Conservation (phyloP, 2,113 vertebrate species). For the Lepus europaeus region DNA sequence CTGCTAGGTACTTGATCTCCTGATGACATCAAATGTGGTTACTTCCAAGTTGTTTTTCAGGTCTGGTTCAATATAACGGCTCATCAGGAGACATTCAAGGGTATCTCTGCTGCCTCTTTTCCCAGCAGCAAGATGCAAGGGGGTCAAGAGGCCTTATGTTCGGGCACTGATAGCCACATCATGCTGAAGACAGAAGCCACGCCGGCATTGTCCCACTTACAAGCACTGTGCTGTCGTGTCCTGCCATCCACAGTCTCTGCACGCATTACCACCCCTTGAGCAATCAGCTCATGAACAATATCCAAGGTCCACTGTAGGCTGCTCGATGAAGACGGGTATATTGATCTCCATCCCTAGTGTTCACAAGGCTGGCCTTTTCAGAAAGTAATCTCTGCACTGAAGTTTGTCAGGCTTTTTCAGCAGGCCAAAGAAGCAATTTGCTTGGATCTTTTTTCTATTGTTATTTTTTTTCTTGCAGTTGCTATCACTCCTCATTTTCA, state of each 20-base stretch:
- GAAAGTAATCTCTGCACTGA: constrained; percentile 90
- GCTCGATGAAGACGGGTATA: constrained; percentile 97
- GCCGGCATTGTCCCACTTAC: constrained; percentile 94
- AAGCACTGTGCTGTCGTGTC: constrained; percentile 98
- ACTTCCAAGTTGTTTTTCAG: constrained; percentile 93
- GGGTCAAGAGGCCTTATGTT: constrained; percentile 94
- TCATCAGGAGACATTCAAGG: constrained; percentile 94
- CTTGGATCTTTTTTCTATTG: constrained; percentile 88
- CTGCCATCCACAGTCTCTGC: constrained; percentile 94
- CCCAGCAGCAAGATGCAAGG: constrained; percentile 93
- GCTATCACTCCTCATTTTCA: constrained; percentile 90
- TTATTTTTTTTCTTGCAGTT: constrained; percentile 86
- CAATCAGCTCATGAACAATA: constrained; percentile 88
- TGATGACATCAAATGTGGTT: constrained; percentile 93
- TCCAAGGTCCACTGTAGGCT: constrained; percentile 92
- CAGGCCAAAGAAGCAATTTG: constrained; percentile 90
- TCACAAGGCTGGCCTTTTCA: constrained; percentile 88
- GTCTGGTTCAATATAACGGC: constrained; percentile 91
- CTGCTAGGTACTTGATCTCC: constrained; percentile 91
- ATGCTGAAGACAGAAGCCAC: constrained; percentile 91
- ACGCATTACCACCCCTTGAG: constrained; percentile 89
- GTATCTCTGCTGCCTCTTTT: constrained; percentile 90
- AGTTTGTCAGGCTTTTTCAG: constrained; percentile 89
- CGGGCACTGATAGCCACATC: constrained; percentile 95
- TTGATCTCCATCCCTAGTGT: constrained; percentile 92